Evolutionary conservation across 2,797 vertebrate species (phyloP), one percentile per base, ranked within the genome.

Genomic region (Cynopterus sphinx): DNA sequence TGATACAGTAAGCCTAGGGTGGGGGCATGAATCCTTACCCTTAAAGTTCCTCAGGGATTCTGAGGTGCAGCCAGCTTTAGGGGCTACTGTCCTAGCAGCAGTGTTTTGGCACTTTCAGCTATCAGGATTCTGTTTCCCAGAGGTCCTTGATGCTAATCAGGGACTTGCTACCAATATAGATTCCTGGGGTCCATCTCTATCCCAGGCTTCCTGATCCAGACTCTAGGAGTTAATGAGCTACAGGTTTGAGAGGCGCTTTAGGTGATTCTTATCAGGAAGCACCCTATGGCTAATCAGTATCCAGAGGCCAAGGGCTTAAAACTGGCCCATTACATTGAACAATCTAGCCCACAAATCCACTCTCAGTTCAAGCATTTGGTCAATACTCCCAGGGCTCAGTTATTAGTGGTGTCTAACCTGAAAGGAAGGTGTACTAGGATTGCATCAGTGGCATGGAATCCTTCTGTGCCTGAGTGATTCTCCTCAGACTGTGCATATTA

Each of bases 371-470:
- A 15, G 9, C 41, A 15, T 43, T 46, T 15, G n/a, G 36, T 36
- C 57, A 16, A 0, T 49, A 28, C 28, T 81, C 49, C 70, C 67
- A 28, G 70, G 61, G 2, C 8, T 46, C 15, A 6, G 28, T 28
- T 43, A 17, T 28, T 43, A 21, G 28, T 39, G 43, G 1, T 51
- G 2, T 43, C 9, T 5, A 3, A 39, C 3, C 0, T 13, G 6
- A 46, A 19, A 61, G 71, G 57, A 36, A 65, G n/a, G 6, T 28
- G 10, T 19, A 19, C 31, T 36, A 39, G 71, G 57, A 6, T 28
- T 12, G 2, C 6, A 0, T 3, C 3, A 28, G 46, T 9, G 9
- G 41, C 24, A 15, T 0, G 0, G 41, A 22, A 33, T 36, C 12
- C 3, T 21, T 41, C 70, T 6, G 15, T 36, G 21, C 31, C 46